Percentiles rank a stretch among this genome's conserved stretches.
phyloP scores from a whole-genome alignment of 2,888 invertebrate species.

The Sinohyriopsis cumingii region DNA sequence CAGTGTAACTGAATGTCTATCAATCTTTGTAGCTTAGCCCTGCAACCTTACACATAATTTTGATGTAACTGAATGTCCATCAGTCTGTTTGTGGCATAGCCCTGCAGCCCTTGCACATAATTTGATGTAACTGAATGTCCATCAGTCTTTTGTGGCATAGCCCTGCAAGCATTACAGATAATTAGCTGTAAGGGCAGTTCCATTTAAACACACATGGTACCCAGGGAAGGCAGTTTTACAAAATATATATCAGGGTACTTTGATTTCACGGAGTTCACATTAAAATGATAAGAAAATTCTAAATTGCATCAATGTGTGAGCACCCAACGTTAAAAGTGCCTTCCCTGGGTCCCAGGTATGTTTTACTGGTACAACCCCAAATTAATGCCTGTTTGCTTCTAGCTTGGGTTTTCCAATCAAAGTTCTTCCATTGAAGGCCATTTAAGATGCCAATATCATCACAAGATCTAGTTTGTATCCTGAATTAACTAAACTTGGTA shows the following conservation, averaged over 20 bases:
- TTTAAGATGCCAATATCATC: background rate
- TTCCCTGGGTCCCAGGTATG: no score
- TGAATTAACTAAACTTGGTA: background rate
- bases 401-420: background rate
- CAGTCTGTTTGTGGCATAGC: background rate
- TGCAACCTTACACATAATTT: background rate
- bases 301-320: no score
- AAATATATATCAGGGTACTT: no score
- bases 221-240: no score
- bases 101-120: background rate
- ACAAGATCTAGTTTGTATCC: background rate
- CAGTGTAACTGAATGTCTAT: background rate
- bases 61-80: background rate
- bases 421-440: no score
- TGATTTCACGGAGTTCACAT: no score
- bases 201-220: no score
- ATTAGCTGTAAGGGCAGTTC: no score
- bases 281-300: no score
- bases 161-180: background rate
- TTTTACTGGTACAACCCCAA: no score
- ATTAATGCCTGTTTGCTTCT: background rate
- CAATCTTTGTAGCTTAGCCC: no score
- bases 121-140: background rate
- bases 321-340: no score
- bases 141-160: background rate